Evolutionary conservation across 2,888 invertebrate genomes (phyloP).

Genomic region (Gortyna flavago): DNA sequence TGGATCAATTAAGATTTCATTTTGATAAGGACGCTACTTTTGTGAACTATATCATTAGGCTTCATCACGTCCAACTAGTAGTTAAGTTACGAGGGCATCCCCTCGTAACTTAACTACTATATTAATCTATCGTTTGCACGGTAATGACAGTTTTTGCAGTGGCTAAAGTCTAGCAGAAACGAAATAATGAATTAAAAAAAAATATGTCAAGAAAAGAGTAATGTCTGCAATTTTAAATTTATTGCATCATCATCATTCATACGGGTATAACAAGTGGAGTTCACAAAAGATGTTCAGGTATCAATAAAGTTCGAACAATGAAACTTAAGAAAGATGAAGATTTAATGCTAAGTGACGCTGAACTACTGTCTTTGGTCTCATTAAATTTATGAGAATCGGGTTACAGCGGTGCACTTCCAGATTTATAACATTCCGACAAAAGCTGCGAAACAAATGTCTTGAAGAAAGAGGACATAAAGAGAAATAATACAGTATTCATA

Average conservation of each 20-base stretch:
- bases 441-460: constrained; percentile 43
- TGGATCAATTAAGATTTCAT: constrained; percentile 87
- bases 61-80: constrained; percentile 73
- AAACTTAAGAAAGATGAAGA: constrained; percentile 72
- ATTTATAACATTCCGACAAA: constrained; percentile 39
- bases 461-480: constrained; percentile 44
- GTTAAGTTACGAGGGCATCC: constrained; percentile 73
- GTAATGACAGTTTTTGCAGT: constrained; percentile 40
- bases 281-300: constrained; percentile 56
- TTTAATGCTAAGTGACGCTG: constrained; percentile 73
- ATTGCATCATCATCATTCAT: constrained; percentile 9
- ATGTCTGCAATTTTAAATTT: constrained; percentile 21
- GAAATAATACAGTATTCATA: constrained; percentile 33
- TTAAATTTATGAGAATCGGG: constrained; percentile 75
- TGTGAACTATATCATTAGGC: constrained; percentile 82
- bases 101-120: no score
- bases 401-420: constrained; percentile 72
- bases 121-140: constrained; percentile 49
- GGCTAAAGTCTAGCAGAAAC: background rate
- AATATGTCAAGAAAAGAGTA: constrained; percentile 17
- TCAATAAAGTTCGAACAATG: constrained; percentile 76
- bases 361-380: constrained; percentile 69
- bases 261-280: constrained; percentile 8
- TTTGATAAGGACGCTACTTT: constrained; percentile 84
- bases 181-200: constrained; percentile 8